Evolutionary conservation across 1,140 invertebrate species (phyloP).

Genomic region (Pristionchus pacificus): DNA sequence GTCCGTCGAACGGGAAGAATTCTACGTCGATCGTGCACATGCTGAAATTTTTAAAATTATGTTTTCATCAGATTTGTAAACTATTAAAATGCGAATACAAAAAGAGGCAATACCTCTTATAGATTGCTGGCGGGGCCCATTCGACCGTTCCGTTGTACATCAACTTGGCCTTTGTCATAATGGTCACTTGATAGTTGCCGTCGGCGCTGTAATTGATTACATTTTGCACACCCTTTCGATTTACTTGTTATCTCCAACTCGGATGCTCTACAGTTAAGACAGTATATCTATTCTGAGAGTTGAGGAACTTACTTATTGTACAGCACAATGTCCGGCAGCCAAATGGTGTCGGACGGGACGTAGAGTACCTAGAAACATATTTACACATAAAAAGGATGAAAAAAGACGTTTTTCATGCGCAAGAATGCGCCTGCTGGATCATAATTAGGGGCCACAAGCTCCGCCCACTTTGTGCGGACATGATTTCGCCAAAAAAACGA

Average conservation of each 20-base stretch:
- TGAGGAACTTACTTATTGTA: constrained; percentile 47
- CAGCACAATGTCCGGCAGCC: constrained; percentile 76
- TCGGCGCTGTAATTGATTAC: constrained; percentile 57
- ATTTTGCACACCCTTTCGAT: no score
- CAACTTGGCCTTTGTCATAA: constrained; percentile 64
- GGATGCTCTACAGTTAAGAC: no score
- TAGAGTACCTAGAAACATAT: no score
- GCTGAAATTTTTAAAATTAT: constrained; percentile 61
- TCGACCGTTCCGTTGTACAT: constrained; percentile 83
- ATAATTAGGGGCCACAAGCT: no score
- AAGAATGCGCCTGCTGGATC: no score
- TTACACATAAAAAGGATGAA: no score
- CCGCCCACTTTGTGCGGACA: no score
- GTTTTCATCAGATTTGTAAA: no score
- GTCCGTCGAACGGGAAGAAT: constrained; percentile 35
- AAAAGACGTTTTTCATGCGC: no score
- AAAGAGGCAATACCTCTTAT: constrained; percentile 93
- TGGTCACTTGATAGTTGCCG: constrained; percentile 64
- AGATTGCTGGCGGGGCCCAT: constrained; percentile 97
- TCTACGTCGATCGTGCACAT: constrained; percentile 40
- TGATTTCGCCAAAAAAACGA: no score
- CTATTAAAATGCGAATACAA: not conserved
- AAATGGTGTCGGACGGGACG: constrained; percentile 74
- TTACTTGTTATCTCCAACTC: no score
- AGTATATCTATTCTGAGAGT: no score